A percentile compares a stretch with the other conserved stretches of the same genome.
Conservation (phyloP, 2,888 invertebrate species). For the Aphelenchoides bicaudatus region DNA sequence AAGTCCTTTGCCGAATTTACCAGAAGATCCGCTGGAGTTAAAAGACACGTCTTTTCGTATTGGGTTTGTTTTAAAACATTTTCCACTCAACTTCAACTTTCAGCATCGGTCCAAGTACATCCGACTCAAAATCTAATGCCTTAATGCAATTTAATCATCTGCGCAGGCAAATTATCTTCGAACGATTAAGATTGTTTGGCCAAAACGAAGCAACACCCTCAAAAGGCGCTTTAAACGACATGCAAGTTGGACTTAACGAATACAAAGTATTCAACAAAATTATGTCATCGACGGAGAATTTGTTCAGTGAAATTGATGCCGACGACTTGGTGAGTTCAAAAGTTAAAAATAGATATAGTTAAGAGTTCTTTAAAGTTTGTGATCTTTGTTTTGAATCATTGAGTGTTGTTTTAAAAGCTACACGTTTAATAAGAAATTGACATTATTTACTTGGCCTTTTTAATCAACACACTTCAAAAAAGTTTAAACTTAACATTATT, state of each 20-base stretch:
- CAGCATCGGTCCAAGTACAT: not conserved
- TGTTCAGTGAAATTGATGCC: not conserved
- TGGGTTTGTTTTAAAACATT: too few species aligned
- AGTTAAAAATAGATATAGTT: too few species aligned
- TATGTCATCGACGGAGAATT: not conserved
- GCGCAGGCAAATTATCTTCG: not conserved
- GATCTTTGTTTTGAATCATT: not conserved
- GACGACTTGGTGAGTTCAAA: constrained; percentile 5
- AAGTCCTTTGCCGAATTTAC: too few species aligned
- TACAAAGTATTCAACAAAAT: constrained; percentile 1
- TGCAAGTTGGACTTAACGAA: constrained; percentile 10
- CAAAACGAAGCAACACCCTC: not conserved
- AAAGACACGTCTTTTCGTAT: too few species aligned
- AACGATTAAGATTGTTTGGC: too few species aligned
- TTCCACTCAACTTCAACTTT: too few species aligned
- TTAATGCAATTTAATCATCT: not conserved
- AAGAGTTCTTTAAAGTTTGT: not conserved
- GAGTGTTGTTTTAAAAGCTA: too few species aligned
- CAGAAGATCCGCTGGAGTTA: too few species aligned
- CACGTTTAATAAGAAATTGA: too few species aligned
- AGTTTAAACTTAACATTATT: not conserved
- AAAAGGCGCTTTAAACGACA: constrained; percentile 1
- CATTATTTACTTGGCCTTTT: too few species aligned
- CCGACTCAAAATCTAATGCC: not conserved
- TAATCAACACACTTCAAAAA: not conserved